These are phyloP conservation scores for Pilophorus perplexus DNA, from an alignment of 2,888 invertebrate species.

Conservation along the genomic window DNA sequence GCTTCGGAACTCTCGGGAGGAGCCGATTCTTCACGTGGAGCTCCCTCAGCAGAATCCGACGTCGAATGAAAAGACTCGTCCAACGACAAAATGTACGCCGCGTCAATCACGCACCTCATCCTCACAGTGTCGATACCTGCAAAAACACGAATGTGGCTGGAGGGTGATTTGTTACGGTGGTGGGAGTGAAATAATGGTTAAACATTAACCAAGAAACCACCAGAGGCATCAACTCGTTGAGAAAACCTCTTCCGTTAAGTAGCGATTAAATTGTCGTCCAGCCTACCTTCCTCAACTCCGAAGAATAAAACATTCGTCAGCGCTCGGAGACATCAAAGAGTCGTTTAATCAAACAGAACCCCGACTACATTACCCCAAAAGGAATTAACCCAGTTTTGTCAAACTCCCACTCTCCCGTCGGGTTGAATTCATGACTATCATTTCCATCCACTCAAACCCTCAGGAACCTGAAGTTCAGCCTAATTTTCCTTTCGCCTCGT, in stretches of 20 bases:
- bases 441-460: neutral
- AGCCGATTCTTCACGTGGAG: no score
- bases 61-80: no score
- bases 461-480: neutral
- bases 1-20: no score
- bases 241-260: no score
- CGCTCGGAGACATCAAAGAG: conserved; percentile 10
- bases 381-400: conserved; percentile 22
- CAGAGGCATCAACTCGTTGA: no score
- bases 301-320: neutral
- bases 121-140: neutral
- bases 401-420: neutral
- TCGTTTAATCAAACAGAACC: conserved; percentile 22
- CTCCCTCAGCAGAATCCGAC: no score
- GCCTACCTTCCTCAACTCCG: neutral
- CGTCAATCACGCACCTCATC: neutral
- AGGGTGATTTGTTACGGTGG: no score
- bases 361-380: neutral
- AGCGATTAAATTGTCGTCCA: neutral
- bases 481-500: neutral
- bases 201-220: no score
- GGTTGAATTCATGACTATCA: conserved; percentile 20
- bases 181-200: no score
- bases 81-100: neutral
- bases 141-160: no score